Percentiles rank a stretch among this genome's conserved stretches.
Evolutionary conservation across 35 echinoderm and acorn worm species (phyloP).

Genomic region (Heliocidaris erythrogramma): DNA sequence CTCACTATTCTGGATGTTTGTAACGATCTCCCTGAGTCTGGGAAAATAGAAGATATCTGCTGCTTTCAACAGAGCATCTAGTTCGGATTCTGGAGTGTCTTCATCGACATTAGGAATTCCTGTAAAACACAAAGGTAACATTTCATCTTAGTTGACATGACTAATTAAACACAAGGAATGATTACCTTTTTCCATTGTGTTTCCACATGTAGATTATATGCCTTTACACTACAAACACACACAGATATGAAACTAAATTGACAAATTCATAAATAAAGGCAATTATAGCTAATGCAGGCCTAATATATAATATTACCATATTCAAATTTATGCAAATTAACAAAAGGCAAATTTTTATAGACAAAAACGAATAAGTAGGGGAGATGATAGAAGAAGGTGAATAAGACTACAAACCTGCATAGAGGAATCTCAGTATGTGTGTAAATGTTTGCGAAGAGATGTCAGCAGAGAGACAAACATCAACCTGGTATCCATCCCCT

Average conservation of each 20-base stretch:
- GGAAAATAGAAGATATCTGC: conserved; percentile 59
- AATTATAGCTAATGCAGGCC: no score
- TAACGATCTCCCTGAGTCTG: conserved; percentile 57
- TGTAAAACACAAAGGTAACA: conserved; percentile 15
- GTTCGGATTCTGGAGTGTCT: conserved; percentile 36
- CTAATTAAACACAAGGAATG: not conserved
- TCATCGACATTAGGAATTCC: conserved; percentile 60
- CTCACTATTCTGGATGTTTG: conserved; percentile 74
- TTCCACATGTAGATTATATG: not conserved
- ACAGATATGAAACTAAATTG: not conserved
- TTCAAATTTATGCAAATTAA: not conserved
- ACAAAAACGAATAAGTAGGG: not conserved
- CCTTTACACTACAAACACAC: not conserved
- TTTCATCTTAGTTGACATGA: not conserved
- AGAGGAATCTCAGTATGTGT: conserved; percentile 73
- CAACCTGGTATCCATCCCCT: not conserved
- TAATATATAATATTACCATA: not conserved
- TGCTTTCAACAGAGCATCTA: conserved; percentile 49
- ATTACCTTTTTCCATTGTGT: not conserved
- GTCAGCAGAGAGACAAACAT: conserved; percentile 68
- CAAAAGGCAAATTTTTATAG: not conserved
- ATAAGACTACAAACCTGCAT: conserved; percentile 57
- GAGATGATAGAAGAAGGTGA: not conserved
- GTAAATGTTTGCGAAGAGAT: conserved; percentile 62
- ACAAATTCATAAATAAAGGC: not conserved